Percentiles rank a stretch among this genome's conserved stretches.
Evolutionary conservation across 2,113 vertebrate genomes (phyloP).

Genomic region (Onychostoma macrolepis): DNA sequence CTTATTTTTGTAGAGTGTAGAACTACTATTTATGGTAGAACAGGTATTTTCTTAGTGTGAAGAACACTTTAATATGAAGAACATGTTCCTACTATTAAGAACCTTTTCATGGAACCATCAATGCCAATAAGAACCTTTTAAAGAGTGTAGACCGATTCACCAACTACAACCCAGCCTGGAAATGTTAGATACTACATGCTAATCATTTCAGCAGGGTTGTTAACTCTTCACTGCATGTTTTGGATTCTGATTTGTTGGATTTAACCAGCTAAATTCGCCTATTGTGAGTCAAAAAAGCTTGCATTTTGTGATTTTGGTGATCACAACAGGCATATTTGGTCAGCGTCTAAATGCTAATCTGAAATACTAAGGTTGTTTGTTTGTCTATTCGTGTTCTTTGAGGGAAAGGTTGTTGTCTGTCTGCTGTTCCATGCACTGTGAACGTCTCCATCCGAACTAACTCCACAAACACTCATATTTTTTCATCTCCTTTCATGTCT

Average conservation of each 20-base stretch:
- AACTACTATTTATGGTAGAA: not conserved
- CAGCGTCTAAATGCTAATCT: not conserved
- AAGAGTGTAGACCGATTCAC: not conserved
- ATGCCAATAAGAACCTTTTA: not conserved
- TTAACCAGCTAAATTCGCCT: not conserved
- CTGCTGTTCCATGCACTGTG: conserved; percentile 33
- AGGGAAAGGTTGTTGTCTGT: conserved; percentile 47
- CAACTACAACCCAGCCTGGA: not conserved
- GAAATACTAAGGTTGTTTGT: conserved; percentile 17
- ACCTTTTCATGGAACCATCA: not conserved
- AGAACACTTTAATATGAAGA: not conserved
- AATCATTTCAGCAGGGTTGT: conserved; percentile 6
- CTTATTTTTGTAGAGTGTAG: not conserved
- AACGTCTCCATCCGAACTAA: conserved; percentile 55
- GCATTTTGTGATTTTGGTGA: not conserved
- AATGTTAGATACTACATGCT: not conserved
- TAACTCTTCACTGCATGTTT: not conserved
- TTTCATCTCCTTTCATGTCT: conserved; percentile 60
- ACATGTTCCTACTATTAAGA: not conserved
- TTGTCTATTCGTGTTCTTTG: conserved; percentile 16
- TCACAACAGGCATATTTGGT: not conserved
- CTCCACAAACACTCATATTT: conserved; percentile 13
- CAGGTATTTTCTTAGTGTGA: not conserved
- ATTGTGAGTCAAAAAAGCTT: not conserved
- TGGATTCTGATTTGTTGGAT: not conserved